Conservation (phyloP, 92 coral and sea anemone species). For the Desmophyllum pertusum region DNA sequence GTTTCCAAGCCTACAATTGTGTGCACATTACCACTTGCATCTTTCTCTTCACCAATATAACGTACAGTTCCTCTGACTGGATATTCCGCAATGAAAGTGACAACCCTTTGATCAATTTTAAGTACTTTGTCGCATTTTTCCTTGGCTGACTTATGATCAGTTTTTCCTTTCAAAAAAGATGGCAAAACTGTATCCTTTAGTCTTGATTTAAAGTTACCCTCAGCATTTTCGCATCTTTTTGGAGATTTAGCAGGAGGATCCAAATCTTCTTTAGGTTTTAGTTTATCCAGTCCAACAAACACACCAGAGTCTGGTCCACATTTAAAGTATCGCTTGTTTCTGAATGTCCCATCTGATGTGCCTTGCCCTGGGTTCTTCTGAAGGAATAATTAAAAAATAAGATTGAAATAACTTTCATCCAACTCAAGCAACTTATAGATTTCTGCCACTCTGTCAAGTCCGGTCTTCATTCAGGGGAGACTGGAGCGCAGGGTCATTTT, state of each 20-base stretch:
- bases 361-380: conserved; percentile 44
- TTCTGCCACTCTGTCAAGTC: no score
- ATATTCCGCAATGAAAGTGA: conserved; percentile 40
- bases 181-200: conserved; percentile 21
- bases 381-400: background rate
- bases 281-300: conserved; percentile 84
- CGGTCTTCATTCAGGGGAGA: no score
- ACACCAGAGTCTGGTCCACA: conserved; percentile 77
- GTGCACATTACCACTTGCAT: conserved; percentile 8
- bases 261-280: conserved; percentile 49
- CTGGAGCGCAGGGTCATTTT: no score
- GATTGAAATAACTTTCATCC: no score
- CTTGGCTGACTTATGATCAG: conserved; percentile 6
- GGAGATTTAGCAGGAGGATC: conserved; percentile 46
- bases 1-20: conserved; percentile 78
- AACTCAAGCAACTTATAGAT: no score
- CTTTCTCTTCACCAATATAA: conserved; percentile 44
- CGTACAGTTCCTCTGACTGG: conserved; percentile 62
- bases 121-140: background rate
- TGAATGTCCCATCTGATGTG: conserved; percentile 78
- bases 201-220: background rate
- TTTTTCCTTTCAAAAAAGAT: background rate
- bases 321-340: conserved; percentile 57
- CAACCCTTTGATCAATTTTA: conserved; percentile 63
- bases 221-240: conserved; percentile 22